Evolutionary conservation across 2,888 invertebrate species (phyloP), one percentile per base, ranked within the genome.

Genomic region (Tenthredo notha): DNA sequence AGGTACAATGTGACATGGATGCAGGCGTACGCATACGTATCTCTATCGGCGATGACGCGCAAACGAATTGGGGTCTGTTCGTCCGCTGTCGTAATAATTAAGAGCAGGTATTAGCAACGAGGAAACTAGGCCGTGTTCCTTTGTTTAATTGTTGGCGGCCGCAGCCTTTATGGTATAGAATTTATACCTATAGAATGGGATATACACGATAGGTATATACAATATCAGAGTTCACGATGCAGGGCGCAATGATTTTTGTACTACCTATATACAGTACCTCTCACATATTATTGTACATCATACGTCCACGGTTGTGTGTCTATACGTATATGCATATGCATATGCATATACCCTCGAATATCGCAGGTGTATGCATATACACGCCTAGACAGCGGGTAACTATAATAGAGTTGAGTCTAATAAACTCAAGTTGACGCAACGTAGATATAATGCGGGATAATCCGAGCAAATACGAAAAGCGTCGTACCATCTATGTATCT

Each of bases 381-480:
- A 70, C n/a, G 37, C 37, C 29, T 50, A 0, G 15, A 50, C 29
- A 25, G 25, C 9, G 29, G 47, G 47, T 25, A 50, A 72, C 40
- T n/a, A n/a, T 72, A 50, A 50, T 50, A 77, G 50, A 47, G 12
- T 47, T 50, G 50, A 29, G 50, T 77, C 18, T 77, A 47, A 77
- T 77, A 61, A 61, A 61, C 37, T 37, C 29, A 37, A 18, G 50
- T 72, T 84, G 77, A 84, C 84, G 84, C 84, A 84, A 84, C 33
- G 54, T 75, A 40, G 65, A 47, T 61, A 65, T 37, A 37, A 61
- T 37, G 78, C 67, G 85, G 88, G 89, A 89, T 90, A 88, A 90
- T 90, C 90, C 90, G 90, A 87, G 90, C 88, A 90, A 90, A 90
- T 89, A 90, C 87, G 88, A 89, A 90, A 86, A 89, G 88, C 47